phyloP scores from a whole-genome alignment of 2,888 invertebrate genomes.

The Notocelia uddmanniana region DNA sequence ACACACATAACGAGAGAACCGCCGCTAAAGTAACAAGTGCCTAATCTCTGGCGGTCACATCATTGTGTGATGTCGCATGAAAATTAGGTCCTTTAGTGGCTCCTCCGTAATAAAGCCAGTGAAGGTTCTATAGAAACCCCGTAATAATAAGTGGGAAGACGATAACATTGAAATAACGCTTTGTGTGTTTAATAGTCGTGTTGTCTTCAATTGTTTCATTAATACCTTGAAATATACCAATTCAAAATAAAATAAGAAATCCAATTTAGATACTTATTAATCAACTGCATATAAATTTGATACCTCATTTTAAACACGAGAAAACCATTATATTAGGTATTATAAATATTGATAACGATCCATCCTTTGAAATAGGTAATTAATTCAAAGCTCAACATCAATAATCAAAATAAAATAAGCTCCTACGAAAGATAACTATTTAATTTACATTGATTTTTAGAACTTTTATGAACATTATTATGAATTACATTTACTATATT shows the following conservation, averaged over 20 bases:
- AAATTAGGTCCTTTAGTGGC: slow-evolving; percentile 61
- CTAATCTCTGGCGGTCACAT: slow-evolving; percentile 70
- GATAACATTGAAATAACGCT: slow-evolving; percentile 41
- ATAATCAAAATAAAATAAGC: not conserved
- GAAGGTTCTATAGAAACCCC: slow-evolving; percentile 47
- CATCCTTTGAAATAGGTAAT: not conserved
- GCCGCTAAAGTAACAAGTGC: slow-evolving; percentile 67
- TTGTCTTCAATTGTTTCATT: slow-evolving; percentile 17
- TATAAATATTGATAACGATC: too few species aligned
- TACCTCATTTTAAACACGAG: too few species aligned
- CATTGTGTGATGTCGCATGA: slow-evolving; percentile 70
- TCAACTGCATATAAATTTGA: not conserved
- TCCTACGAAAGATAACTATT: not conserved
- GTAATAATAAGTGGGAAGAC: slow-evolving; percentile 38
- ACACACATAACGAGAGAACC: slow-evolving; percentile 59
- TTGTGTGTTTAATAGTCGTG: slow-evolving; percentile 18
- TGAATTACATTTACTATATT: too few species aligned
- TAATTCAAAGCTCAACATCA: not conserved
- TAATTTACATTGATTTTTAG: too few species aligned
- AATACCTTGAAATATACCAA: slow-evolving; percentile 2
- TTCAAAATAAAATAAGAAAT: not conserved
- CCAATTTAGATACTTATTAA: slow-evolving; percentile 2
- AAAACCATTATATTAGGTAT: too few species aligned
- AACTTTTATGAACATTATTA: too few species aligned
- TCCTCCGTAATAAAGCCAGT: slow-evolving; percentile 47